These are phyloP conservation scores for Oxyura jamaicensis DNA, from an alignment of 2,113 vertebrate species.

Conservation along the genomic window DNA sequence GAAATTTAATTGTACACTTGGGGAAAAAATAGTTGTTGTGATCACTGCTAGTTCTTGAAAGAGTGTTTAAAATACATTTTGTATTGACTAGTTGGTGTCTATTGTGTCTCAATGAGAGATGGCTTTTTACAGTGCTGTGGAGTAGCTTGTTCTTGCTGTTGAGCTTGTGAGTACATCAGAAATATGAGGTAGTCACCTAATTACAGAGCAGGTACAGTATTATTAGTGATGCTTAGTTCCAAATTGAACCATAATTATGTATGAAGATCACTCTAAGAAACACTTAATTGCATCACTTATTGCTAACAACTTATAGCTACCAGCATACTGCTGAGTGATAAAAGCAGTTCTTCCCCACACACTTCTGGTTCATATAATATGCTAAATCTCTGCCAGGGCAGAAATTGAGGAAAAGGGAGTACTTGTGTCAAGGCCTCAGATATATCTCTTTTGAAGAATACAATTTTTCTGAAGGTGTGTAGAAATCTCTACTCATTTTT, in stretches of 20 bases:
- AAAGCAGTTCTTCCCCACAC: conserved; percentile 23
- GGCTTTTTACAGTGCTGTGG: background rate
- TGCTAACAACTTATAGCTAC: conserved; percentile 41
- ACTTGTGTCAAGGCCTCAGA: background rate
- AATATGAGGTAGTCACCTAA: conserved; percentile 62
- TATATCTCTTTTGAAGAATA: background rate
- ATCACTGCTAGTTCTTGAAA: background rate
- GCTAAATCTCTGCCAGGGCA: conserved; percentile 2
- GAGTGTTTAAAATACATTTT: background rate
- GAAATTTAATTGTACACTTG: background rate
- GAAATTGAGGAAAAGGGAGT: background rate
- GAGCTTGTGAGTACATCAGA: conserved; percentile 1
- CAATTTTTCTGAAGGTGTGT: background rate
- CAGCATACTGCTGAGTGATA: conserved; percentile 43
- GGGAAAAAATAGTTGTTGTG: background rate
- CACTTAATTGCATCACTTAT: conserved; percentile 66
- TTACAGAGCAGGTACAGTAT: conserved; percentile 64
- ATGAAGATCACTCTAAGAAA: conserved; percentile 67
- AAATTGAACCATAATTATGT: conserved; percentile 64
- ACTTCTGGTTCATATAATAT: background rate
- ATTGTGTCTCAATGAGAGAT: conserved; percentile 24
- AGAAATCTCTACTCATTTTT: background rate
- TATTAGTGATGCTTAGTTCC: conserved; percentile 47
- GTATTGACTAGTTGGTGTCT: conserved; percentile 16
- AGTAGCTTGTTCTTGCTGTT: conserved; percentile 27